Base-by-base conservation (phyloP, 2,888 invertebrate genomes). In the Herminia tarsipennalis region DNA sequence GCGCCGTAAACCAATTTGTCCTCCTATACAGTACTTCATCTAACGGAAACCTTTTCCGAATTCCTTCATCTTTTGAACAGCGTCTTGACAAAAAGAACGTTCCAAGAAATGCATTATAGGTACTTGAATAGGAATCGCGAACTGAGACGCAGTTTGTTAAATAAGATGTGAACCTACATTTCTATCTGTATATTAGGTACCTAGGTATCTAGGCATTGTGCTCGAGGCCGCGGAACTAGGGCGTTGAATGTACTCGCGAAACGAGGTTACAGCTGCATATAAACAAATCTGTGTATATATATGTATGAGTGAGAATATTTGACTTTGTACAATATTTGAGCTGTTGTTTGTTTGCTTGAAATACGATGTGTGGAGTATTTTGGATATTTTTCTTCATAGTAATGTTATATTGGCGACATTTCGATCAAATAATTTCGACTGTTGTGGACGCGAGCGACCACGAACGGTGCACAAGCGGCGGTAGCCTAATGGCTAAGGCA, bases 211-310 rank as follows among this genome's bases (percentile, higher is more conserved):
- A 72, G 74, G 71, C 75, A 78, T 77, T 76, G 73, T 76, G 53
- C 49, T 39, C 73, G 76, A 73, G 83, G 82, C 67, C 78, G 68
- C 53, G 73, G 56, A 86, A 79, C 73, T 86, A 71, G 86, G 83
- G 69, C 86, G 76, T 64, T 62, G 69, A 71, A 76, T 73, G 71
- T 72, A 76, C 74, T 63, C 67, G 46, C 44, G 56, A 38, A 78
- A 79, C 57, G 69, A 61, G 80, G 78, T 75, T 81, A 76, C 69
- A 72, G 58, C 67, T 71, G 54, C 49, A 65, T 44, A 41, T 30
- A 67, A 58, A 68, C 64, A 70, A 56, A 61, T 52, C 10, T 29
- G 24, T 25, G 5, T 14, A 13, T 16, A 20, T 21, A 16, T 16
- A 14, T 34, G 1, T 9, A 0, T 21, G 2, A 12, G 12, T 5